Evolutionary conservation across 2,113 vertebrate species (phyloP), one percentile per base, ranked within the genome.

Genomic region (Gopherus evgoodei): DNA sequence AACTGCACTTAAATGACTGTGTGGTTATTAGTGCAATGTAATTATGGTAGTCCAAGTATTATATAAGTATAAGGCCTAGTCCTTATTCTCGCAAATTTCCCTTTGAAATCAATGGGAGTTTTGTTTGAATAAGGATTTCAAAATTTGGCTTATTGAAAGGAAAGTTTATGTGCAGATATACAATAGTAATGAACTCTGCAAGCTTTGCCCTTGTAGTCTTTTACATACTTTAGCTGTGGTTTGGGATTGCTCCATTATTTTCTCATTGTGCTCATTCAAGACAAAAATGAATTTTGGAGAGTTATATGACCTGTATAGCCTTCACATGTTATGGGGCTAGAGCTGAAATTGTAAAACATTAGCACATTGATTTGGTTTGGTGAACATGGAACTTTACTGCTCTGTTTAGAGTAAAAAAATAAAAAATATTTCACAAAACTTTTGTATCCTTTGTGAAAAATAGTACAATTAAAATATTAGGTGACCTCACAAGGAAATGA

Each of bases 221-320:
- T 92, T 92, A 47, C 14, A 2, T 81, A 25, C 19, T 50, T 11
- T 83, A 1, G 16, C 85, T 86, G 49, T 78, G 87, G 53, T 59
- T 87, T 96, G 95, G 87, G 85, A 53, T 4, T 1, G 42, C 81
- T 94, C 91, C 93, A 85, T 94, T 96, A 90, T 92, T 69, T 62
- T 25, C 75, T 87, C 25, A 3, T 44, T 59, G 50, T 50, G 5
- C 38, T 96, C 87, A 57, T 89, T 93, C 9, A 25, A 57, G 86
- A n/a, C 79, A 81, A 57, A 27, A 52, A 94, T 80, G 88, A 94
- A 87, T 86, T 52, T 80, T 83, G 79, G 4, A 76, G 83, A 95
- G 44, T 5, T 49, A 94, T 93, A 91, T 54, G 0, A 75, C 1
- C 1, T 76, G 1, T 75, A 92, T 91, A 65, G 75, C 79, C 78